Conservation (phyloP, 2,888 invertebrate species). For the Laspeyria flexula region DNA sequence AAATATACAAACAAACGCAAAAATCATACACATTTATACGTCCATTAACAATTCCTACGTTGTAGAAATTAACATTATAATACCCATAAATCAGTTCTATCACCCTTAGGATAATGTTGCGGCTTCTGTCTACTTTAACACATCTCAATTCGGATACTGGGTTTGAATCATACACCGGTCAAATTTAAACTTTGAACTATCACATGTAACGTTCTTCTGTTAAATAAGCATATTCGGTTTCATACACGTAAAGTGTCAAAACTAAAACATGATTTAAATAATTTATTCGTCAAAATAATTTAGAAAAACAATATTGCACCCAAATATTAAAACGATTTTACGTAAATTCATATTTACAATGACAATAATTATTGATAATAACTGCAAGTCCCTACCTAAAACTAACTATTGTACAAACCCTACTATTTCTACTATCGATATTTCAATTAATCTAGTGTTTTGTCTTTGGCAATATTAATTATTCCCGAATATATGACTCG, state of each 20-base stretch:
- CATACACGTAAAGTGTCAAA: neutral
- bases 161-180: neutral
- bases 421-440: slow-evolving; percentile 57
- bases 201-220: no score
- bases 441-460: slow-evolving; percentile 49
- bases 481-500: slow-evolving; percentile 45
- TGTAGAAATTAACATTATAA: slow-evolving; percentile 63
- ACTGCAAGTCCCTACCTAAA: slow-evolving; percentile 50
- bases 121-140: slow-evolving; percentile 14
- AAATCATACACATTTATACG: slow-evolving; percentile 59
- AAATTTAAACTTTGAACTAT: neutral
- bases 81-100: slow-evolving; percentile 50
- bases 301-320: slow-evolving; percentile 42
- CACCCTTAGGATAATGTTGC: slow-evolving; percentile 43
- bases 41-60: slow-evolving; percentile 72
- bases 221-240: no score
- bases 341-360: slow-evolving; percentile 45
- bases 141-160: neutral
- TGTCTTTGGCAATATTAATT: slow-evolving; percentile 69
- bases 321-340: slow-evolving; percentile 39
- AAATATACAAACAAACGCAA: slow-evolving; percentile 71
- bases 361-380: slow-evolving; percentile 44
- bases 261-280: slow-evolving; percentile 14
- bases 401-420: slow-evolving; percentile 68
- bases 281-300: slow-evolving; percentile 26